phyloP scores from a whole-genome alignment of 2,797 vertebrate genomes.

The Squalus acanthias region DNA sequence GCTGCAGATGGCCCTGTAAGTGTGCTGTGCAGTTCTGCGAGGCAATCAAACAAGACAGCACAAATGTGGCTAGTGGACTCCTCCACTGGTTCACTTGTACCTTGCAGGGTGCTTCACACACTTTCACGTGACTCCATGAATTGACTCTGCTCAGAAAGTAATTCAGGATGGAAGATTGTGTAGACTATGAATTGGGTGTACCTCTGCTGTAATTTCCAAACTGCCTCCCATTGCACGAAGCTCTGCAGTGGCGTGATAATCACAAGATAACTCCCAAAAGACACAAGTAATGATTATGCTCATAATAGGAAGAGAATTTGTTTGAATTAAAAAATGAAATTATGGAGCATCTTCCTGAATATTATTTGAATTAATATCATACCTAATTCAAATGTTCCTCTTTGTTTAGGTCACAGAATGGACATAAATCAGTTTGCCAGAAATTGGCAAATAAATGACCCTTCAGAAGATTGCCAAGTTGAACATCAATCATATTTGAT shows the following conservation, averaged over 20 bases:
- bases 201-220: neutral
- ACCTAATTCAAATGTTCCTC: neutral
- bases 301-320: neutral
- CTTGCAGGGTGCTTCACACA: neutral
- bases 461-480: conserved; percentile 1
- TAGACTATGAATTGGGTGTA: neutral
- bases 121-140: neutral
- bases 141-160: neutral
- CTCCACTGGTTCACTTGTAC: neutral
- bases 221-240: neutral
- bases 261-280: neutral
- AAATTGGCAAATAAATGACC: conserved; percentile 3
- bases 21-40: neutral
- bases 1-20: neutral
- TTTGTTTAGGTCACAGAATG: neutral
- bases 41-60: neutral
- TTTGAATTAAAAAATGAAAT: neutral
- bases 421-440: neutral
- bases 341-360: neutral
- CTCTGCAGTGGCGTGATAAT: neutral
- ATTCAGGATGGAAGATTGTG: neutral
- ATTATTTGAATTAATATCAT: neutral
- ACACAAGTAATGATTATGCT: neutral
- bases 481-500: neutral
- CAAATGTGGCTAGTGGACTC: neutral